Evolutionary conservation across 2,113 vertebrate species (phyloP).

Genomic region (Heliornis fulica): DNA sequence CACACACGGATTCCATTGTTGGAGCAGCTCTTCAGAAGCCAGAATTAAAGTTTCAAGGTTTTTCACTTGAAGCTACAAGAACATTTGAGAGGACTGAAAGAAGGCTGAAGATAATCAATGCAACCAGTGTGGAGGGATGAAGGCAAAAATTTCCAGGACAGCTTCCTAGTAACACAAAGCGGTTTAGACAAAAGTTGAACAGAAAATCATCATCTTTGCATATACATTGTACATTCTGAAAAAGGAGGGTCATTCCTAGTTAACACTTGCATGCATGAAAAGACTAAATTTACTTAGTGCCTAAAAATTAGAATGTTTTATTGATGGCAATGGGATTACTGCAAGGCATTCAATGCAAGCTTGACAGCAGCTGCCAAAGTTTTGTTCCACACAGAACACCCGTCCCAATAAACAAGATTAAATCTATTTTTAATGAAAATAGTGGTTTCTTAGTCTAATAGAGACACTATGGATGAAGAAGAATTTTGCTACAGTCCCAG

Average conservation of each 20-base stretch:
- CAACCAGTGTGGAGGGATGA: fast-evolving
- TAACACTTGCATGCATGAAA: neutral
- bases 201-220: neutral
- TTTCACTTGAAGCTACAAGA: neutral
- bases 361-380: neutral
- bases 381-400: neutral
- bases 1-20: conserved; percentile 33
- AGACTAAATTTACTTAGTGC: neutral
- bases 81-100: neutral
- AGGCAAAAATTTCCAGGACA: neutral
- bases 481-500: neutral
- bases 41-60: neutral
- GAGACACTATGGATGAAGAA: neutral
- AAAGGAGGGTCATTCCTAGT: fast-evolving
- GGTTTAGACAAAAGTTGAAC: neutral
- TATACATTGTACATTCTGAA: neutral
- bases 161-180: neutral
- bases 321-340: neutral
- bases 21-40: neutral
- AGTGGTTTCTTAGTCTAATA: fast-evolving
- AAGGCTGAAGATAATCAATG: neutral
- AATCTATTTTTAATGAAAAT: neutral
- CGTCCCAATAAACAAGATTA: neutral
- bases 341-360: fast-evolving
- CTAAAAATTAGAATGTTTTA: neutral